These are phyloP conservation scores for Hypsopygia costalis DNA, from an alignment of 2,888 invertebrate species.

Conservation along the genomic window DNA sequence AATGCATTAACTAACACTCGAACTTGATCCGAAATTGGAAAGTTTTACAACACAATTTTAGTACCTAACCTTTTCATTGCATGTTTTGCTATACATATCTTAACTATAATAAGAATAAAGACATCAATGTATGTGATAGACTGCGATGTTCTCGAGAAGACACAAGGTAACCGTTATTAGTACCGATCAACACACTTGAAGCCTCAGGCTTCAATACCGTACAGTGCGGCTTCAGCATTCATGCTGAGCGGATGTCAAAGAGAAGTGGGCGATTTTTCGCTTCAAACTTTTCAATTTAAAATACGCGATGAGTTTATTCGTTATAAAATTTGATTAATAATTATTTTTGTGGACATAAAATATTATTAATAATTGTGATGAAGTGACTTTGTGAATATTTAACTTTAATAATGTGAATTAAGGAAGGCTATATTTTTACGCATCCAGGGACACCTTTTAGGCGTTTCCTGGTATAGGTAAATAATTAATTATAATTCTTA, in stretches of 20 bases:
- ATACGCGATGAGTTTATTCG: constrained; percentile 26
- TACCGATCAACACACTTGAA: constrained; percentile 30
- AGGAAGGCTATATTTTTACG: constrained; percentile 25
- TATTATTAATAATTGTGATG: constrained; percentile 12
- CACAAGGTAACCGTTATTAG: constrained; percentile 15
- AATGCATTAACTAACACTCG: constrained; percentile 3
- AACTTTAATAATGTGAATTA: constrained; percentile 32
- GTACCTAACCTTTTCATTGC: not conserved
- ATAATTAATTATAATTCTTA: constrained; percentile 26
- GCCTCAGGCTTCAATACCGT: not conserved
- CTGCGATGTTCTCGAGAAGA: constrained; percentile 20
- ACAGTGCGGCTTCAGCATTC: constrained; percentile 52
- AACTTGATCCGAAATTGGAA: not conserved
- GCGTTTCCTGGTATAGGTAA: constrained; percentile 51
- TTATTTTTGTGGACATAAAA: constrained; percentile 15
- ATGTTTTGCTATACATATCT: not conserved
- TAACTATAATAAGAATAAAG: not conserved
- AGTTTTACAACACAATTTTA: not conserved
- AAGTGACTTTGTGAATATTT: constrained; percentile 28
- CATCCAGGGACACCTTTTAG: constrained; percentile 30
- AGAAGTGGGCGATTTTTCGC: constrained; percentile 41
- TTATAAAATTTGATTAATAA: constrained; percentile 5
- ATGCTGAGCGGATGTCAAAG: constrained; percentile 43
- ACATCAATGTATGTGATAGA: not conserved
- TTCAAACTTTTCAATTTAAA: constrained; percentile 45